phyloP scores from a whole-genome alignment of 2,113 vertebrate species.

The western clawed frog (Xenopus tropicalis) region UCB_Xtro_10.0 CM004445.2:41708001-41708500 shows the following conservation, averaged over 20 bases:
- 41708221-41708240: conserved; percentile 71
- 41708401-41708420: too few relatives aligned
- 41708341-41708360: conserved; percentile 81
- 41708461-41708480: too few relatives aligned
- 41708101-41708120: conserved; percentile 86
- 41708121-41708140: conserved; percentile 89
- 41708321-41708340: conserved; percentile 89
- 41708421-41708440: too few relatives aligned
- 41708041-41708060: conserved; percentile 91
- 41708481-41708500: too few relatives aligned
- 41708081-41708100: conserved; percentile 84
- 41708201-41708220: conserved; percentile 72
- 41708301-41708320: conserved; percentile 91
- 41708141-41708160: conserved; percentile 78
- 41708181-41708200: conserved; percentile 78
- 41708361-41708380: conserved; percentile 89
- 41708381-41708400: conserved; percentile 75
- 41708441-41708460: too few relatives aligned
- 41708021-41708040: conserved; percentile 85
- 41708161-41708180: conserved; percentile 64
- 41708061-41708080: conserved; percentile 87
- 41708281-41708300: conserved; percentile 98
- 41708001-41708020: conserved; percentile 86
- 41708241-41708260: conserved; percentile 89
- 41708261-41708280: conserved; percentile 92